A percentile compares a stretch with the other conserved stretches of the same genome.
These are phyloP conservation scores for Omphaloscelis lunosa DNA, from an alignment of 2,888 invertebrate species.

Conservation along the genomic window DNA sequence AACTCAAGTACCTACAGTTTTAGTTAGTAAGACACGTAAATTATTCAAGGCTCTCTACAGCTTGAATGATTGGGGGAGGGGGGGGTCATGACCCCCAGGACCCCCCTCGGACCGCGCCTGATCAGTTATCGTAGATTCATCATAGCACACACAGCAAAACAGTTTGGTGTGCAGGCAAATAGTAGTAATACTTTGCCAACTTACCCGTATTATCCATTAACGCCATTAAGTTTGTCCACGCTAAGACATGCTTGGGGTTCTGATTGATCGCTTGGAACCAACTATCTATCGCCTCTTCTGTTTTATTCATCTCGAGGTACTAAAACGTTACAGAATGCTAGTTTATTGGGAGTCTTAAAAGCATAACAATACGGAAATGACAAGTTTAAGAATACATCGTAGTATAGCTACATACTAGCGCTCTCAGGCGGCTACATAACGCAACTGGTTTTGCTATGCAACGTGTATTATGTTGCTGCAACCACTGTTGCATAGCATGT, in stretches of 20 bases:
- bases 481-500: background rate
- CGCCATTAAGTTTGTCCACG: slow-evolving; percentile 98
- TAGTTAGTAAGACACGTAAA: no score
- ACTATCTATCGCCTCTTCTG: slow-evolving; percentile 93
- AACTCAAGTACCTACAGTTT: no score
- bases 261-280: slow-evolving; percentile 96
- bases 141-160: background rate
- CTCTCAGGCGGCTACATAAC: background rate
- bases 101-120: no score
- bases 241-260: slow-evolving; percentile 94
- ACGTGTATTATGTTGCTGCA: background rate
- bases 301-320: slow-evolving; percentile 95
- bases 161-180: slow-evolving; percentile 2
- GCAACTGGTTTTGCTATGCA: background rate
- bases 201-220: slow-evolving; percentile 94
- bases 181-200: background rate
- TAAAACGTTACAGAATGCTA: slow-evolving; percentile 73
- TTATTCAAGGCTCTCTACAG: no score
- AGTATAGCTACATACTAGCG: background rate
- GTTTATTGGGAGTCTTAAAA: background rate
- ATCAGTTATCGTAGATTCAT: background rate
- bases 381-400: background rate
- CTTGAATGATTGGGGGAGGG: no score
- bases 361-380: background rate
- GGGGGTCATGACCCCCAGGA: no score